Percentiles rank a stretch among this genome's conserved stretches.
phyloP scores from a whole-genome alignment of 53 echinoderm and acorn worm genomes.

The Paracentrotus lividus region DNA sequence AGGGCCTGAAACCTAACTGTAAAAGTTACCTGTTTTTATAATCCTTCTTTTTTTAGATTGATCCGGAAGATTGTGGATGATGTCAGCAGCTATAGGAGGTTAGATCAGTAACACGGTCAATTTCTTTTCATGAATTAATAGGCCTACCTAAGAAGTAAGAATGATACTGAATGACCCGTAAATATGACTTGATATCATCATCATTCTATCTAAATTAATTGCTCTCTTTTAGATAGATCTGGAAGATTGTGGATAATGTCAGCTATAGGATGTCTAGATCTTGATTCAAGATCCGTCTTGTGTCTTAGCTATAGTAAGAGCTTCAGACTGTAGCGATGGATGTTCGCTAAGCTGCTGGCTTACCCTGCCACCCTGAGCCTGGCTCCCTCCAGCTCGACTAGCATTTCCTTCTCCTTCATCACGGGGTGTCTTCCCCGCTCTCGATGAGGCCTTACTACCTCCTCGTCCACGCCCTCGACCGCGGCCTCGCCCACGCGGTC shows the following conservation, averaged over 20 bases:
- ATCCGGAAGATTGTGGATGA: not conserved
- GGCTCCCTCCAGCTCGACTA: constrained; percentile 2
- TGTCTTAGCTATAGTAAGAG: constrained; percentile 31
- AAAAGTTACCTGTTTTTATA: too few species aligned
- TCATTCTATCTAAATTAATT: too few species aligned
- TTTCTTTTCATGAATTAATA: too few species aligned
- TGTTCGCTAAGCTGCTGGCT: constrained; percentile 69
- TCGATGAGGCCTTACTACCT: constrained; percentile 60
- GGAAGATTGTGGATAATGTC: not conserved
- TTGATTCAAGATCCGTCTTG: too few species aligned
- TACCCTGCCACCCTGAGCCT: constrained; percentile 31
- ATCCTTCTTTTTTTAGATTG: too few species aligned
- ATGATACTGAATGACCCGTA: too few species aligned
- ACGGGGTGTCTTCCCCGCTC: constrained; percentile 58
- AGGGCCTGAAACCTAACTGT: too few species aligned
- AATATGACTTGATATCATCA: too few species aligned
- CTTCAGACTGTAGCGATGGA: constrained; percentile 60
- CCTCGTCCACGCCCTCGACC: constrained; percentile 60
- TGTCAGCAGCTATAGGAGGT: not conserved
- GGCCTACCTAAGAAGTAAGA: too few species aligned
- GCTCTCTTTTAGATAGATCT: too few species aligned
- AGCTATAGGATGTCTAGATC: not conserved
- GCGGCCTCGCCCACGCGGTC: constrained; percentile 59
- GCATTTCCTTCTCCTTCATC: constrained; percentile 30
- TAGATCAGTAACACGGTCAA: too few species aligned